Percentiles rank a stretch among this genome's conserved stretches.
Evolutionary conservation across 2,797 vertebrate genomes (phyloP).

Genomic region (Channa striata): DNA sequence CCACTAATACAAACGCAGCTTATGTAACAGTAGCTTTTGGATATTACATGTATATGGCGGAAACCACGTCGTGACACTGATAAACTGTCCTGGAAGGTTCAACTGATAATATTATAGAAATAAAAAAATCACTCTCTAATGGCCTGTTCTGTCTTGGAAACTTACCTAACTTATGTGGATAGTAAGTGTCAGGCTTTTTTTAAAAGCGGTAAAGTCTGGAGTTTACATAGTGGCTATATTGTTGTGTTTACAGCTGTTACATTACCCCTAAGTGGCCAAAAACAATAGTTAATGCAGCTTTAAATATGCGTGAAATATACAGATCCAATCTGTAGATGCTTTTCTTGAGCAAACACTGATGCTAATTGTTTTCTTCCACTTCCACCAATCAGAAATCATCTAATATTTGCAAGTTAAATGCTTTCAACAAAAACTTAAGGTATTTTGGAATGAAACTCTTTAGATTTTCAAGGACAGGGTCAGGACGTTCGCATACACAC

Average conservation of each 20-base stretch:
- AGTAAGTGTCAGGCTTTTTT: no score
- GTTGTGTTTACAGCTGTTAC: neutral
- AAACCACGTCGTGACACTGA: no score
- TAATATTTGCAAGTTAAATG: neutral
- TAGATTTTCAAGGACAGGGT: neutral
- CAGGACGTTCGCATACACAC: neutral
- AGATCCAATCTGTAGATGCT: neutral
- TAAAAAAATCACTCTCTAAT: no score
- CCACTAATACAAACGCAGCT: no score
- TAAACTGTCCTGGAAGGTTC: no score
- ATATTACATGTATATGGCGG: no score
- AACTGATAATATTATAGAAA: no score
- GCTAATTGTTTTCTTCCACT: neutral
- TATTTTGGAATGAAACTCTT: slow-evolving; percentile 11
- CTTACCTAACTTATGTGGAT: no score
- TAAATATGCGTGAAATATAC: neutral
- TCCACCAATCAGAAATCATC: no score
- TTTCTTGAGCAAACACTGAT: neutral
- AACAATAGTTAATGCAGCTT: slow-evolving; percentile 11
- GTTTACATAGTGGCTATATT: neutral
- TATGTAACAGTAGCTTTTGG: no score
- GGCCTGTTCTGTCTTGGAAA: no score
- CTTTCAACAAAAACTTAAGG: neutral
- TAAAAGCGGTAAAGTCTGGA: no score
- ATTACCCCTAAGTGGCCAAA: neutral